Evolutionary conservation across 2,797 vertebrate species (phyloP).

Genomic region (Scarus forsteni): DNA sequence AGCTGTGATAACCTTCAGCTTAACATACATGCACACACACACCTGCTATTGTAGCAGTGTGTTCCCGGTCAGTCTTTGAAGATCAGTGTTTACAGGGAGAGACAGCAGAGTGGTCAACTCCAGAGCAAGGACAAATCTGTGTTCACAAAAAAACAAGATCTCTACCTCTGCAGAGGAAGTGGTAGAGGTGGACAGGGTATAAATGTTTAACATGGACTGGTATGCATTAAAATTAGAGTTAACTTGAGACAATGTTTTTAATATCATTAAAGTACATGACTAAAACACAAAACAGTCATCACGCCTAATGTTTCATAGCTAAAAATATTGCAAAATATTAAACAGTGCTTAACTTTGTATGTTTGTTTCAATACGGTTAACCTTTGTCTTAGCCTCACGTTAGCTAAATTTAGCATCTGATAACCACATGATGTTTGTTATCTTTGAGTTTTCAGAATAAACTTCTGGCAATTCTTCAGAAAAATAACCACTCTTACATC

Average conservation of each 20-base stretch:
- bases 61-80: conserved; percentile 32
- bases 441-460: too few relatives aligned
- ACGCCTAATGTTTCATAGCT: too few relatives aligned
- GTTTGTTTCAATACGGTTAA: conserved; percentile 9
- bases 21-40: conserved; percentile 4
- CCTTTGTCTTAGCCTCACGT: neutral
- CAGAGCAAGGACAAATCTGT: conserved; percentile 7
- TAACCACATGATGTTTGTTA: too few relatives aligned
- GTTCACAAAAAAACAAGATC: neutral
- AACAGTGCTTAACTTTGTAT: neutral
- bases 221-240: too few relatives aligned
- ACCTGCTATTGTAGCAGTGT: conserved; percentile 27
- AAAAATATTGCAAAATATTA: too few relatives aligned
- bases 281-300: too few relatives aligned
- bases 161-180: neutral
- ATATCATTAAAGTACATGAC: too few relatives aligned
- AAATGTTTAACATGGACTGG: too few relatives aligned
- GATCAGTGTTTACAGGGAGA: conserved; percentile 18
- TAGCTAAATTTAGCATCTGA: neutral
- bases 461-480: neutral
- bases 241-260: too few relatives aligned
- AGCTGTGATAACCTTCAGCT: conserved; percentile 60
- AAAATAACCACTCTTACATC: neutral
- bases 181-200: too few relatives aligned
- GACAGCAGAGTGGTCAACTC: neutral